Evolutionary conservation across 2,113 vertebrate species (phyloP), one percentile per base, ranked within the genome.

Genomic region (Salvator merianae): DNA sequence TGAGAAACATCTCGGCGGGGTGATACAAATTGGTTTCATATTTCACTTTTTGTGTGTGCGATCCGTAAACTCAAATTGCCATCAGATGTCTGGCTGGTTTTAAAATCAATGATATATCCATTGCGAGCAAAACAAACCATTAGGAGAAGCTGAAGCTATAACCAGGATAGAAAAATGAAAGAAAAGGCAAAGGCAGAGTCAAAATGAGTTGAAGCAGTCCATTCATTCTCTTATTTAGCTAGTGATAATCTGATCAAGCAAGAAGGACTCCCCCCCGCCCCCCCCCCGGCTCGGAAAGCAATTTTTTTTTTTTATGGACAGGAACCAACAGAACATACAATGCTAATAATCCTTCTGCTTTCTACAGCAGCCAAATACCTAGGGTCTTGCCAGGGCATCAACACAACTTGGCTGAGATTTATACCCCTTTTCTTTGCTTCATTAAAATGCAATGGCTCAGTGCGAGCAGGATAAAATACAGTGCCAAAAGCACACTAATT

Each of bases 231-330:
- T 86, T 59, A 72, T 91, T 81, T 75, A 73, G 5, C 43, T 73
- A 6, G 40, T 73, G 86, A 85, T 84, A 89, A 88, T 75, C 9
- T 16, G 79, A 66, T 9, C 24, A 81, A 75, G 50, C 79, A 81
- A 7, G 66, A 79, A 83, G 14, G 9, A n/a, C n/a, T n/a, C n/a
- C n/a, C n/a, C n/a, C n/a, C n/a, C n/a, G n/a, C 28, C 85, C 88
- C 28, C 85, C 88, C 30, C 55, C 79, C 80, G 82, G 34, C 32
- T n/a, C 59, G 72, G 89, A 74, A 38, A 62, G 32, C 36, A 24
- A 85, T 2, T 40, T 1, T 1, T 85, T 55, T 24, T 6, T 59
- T 12, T 40, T 28, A 65, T 65, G 32, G 36, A 86, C 62, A 84
- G 72, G 6, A 26, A 86, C 79, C 2, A 76, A 1, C 4, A 79